Percentiles rank a stretch among this genome's conserved stretches.
Evolutionary conservation across 2,888 invertebrate genomes (phyloP).

Genomic region (Cerastis leucographa): DNA sequence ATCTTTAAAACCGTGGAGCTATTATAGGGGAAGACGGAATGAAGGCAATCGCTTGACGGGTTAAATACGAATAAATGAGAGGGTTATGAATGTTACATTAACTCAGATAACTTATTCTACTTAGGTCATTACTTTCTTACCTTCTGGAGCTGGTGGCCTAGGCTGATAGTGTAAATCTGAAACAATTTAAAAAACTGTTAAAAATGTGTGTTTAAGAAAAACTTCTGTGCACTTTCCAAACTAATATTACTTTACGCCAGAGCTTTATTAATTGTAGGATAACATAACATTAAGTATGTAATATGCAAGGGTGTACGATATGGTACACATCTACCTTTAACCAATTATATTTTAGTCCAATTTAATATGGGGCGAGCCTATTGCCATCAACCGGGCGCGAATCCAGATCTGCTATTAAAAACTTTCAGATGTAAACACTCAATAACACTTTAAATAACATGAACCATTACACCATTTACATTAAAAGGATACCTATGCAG

Average conservation of each 20-base stretch:
- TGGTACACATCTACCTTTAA: neutral
- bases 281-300: neutral
- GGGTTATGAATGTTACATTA: neutral
- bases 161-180: conserved; percentile 93
- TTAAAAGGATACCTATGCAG: neutral
- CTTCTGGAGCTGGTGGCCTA: conserved; percentile 91
- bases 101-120: neutral
- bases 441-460: neutral
- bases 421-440: neutral
- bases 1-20: neutral
- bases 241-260: neutral
- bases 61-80: neutral
- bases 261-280: neutral
- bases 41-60: neutral
- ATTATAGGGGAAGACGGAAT: neutral
- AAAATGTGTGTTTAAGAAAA: conserved; percentile 2
- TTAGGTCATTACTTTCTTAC: conserved; percentile 74
- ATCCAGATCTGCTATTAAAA: neutral
- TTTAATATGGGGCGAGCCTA: neutral
- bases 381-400: neutral
- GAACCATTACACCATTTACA: neutral
- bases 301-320: neutral
- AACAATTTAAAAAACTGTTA: conserved; percentile 79
- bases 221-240: neutral
- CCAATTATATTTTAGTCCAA: too few species aligned